phyloP scores from a whole-genome alignment of 2,888 invertebrate species.

The Meiosimyza decipiens region DNA sequence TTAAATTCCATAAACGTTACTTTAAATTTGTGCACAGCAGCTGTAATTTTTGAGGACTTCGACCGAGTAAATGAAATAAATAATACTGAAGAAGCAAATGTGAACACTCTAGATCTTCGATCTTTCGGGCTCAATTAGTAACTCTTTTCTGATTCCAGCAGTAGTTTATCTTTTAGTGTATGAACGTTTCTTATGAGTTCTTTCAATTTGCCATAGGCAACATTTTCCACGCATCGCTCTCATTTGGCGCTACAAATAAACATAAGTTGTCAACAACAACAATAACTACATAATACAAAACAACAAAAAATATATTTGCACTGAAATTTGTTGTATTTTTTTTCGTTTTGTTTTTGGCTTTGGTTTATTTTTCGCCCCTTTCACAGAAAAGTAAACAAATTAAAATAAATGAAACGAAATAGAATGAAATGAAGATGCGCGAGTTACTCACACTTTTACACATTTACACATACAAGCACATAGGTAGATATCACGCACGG shows the following conservation, averaged over 20 bases:
- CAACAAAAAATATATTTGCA: constrained; percentile 21
- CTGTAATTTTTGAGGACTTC: too few relatives aligned
- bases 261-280: constrained; percentile 10
- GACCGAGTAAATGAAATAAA: too few relatives aligned
- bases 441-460: too few relatives aligned
- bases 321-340: neutral
- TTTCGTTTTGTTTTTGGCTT: neutral
- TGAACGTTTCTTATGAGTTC: neutral
- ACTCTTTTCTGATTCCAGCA: too few relatives aligned
- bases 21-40: too few relatives aligned
- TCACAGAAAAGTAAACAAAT: constrained; percentile 20
- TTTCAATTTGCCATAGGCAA: constrained; percentile 25
- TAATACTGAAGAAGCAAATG: too few relatives aligned
- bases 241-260: neutral
- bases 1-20: too few relatives aligned
- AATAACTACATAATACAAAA: constrained; percentile 3
- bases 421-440: constrained; percentile 20
- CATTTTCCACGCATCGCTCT: constrained; percentile 7
- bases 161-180: too few relatives aligned
- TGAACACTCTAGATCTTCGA: too few relatives aligned
- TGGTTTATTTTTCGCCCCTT: neutral
- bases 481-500: neutral
- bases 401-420: constrained; percentile 16
- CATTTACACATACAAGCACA: too few relatives aligned
- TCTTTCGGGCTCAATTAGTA: too few relatives aligned